Base-by-base conservation (phyloP, 2,113 vertebrate genomes). In the Chelonoidis abingdonii region DNA sequence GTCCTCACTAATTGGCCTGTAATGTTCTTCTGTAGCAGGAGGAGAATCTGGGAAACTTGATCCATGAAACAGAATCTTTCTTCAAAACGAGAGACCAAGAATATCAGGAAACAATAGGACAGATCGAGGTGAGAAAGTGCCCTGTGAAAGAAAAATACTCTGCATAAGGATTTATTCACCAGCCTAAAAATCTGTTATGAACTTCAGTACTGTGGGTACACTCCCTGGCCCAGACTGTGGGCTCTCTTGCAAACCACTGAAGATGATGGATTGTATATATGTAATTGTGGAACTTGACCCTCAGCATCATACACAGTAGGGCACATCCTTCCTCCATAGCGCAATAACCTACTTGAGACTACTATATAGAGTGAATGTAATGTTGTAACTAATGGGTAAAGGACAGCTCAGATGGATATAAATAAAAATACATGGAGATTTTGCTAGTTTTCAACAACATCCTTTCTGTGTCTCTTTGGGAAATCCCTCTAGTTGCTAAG, bases 1-100 rank as follows among this genome's bases (percentile, higher is more conserved):
- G 21, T 29, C n/a, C 80, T 22, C 21, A 22, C 21, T 96, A n/a
- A 96, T 80, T 22, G 4, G 29, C 80, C 17, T 54, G 41, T 95
- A 31, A 38, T 3, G 65, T 50, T 87, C 91, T 41, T 94, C 59
- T 90, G 69, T 97, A 98, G 95, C 98, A 99, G 98, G 99, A 99
- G 65, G 99, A 99, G 98, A 99, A 99, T 96, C 96, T 99, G 97
- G 99, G 99, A 92, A 99, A 99, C 98, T 97, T 99, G 97, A 99
- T 99, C 87, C 98, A 99, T 0, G 99, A 99, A 97, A 99, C 99
- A 0, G 99, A 99, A 90, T 99, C 99, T 38, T 99, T 99, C 91
- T 99, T 99, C 97, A 99, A 99, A 98, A 99, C 98, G 2, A 98
- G 99, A 97, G 99, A 99, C 98, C 98, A 99, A 94, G 99, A 99